These are phyloP conservation scores for Brachionus angularis DNA, from an alignment of 1,140 invertebrate genomes.

Conservation along the genomic window DNA sequence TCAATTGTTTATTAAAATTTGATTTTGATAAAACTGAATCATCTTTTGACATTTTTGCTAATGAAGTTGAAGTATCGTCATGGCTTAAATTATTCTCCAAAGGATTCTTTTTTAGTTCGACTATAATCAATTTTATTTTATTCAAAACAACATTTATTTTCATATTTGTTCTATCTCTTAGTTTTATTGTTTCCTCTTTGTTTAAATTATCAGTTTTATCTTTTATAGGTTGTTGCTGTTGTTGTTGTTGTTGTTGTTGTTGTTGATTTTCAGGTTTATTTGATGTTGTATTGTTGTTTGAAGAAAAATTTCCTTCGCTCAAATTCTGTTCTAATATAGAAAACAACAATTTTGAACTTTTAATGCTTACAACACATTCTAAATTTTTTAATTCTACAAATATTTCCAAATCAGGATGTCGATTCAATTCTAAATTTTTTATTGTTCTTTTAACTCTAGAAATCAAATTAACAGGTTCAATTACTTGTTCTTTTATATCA, in stretches of 20 bases:
- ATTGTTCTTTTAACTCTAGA: background rate
- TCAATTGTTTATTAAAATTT: background rate
- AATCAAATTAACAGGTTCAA: slow-evolving; percentile 5
- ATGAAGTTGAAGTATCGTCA: background rate
- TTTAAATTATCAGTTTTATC: background rate
- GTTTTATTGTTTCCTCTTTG: background rate
- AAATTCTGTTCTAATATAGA: slow-evolving; percentile 39
- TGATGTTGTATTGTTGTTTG: no score
- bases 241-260: no score
- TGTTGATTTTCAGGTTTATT: no score
- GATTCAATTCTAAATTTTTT: background rate
- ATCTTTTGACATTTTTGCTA: background rate
- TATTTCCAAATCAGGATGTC: slow-evolving; percentile 7
- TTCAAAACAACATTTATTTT: slow-evolving; percentile 21
- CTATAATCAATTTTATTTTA: slow-evolving; percentile 24
- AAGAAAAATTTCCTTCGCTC: slow-evolving; percentile 35
- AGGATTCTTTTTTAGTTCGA: background rate
- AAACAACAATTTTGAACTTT: slow-evolving; percentile 17
- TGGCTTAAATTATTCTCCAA: background rate
- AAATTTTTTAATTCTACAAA: background rate
- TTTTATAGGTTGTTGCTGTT: no score
- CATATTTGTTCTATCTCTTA: background rate
- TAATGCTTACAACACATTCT: background rate
- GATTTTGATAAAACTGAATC: background rate
- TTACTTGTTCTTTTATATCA: slow-evolving; percentile 28